Evolutionary conservation across 2,888 invertebrate genomes (phyloP).

Genomic region (Campaea margaritaria): DNA sequence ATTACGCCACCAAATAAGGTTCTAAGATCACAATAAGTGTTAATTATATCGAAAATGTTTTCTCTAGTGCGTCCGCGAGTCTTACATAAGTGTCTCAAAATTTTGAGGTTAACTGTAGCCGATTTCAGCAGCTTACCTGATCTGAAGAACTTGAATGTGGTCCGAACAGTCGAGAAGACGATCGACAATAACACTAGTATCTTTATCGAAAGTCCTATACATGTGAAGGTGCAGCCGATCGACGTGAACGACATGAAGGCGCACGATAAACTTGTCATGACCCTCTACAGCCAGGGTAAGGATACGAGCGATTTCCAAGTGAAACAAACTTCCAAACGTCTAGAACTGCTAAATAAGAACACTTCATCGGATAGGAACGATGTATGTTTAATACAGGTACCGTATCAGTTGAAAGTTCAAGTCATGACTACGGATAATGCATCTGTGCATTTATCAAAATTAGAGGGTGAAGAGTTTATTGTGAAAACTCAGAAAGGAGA

Average conservation of each 20-base stretch:
- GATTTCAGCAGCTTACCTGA: slow-evolving; percentile 76
- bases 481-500: slow-evolving; percentile 77
- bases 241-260: slow-evolving; percentile 76
- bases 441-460: slow-evolving; percentile 70
- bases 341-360: slow-evolving; percentile 78
- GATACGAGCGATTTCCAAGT: slow-evolving; percentile 78
- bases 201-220: slow-evolving; percentile 81
- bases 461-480: slow-evolving; percentile 77
- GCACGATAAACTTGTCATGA: slow-evolving; percentile 78
- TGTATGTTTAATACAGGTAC: slow-evolving; percentile 78
- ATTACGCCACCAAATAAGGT: slow-evolving; percentile 56
- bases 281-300: slow-evolving; percentile 76
- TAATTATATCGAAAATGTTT: slow-evolving; percentile 64
- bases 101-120: slow-evolving; percentile 81
- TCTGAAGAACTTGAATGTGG: slow-evolving; percentile 74
- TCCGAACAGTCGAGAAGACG: slow-evolving; percentile 80
- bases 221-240: slow-evolving; percentile 79
- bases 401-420: slow-evolving; percentile 78
- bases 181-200: slow-evolving; percentile 78
- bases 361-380: slow-evolving; percentile 72
- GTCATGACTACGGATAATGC: slow-evolving; percentile 76
- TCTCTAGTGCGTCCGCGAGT: slow-evolving; percentile 67
- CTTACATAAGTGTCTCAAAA: slow-evolving; percentile 78
- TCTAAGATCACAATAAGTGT: slow-evolving; percentile 36
- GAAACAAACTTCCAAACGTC: slow-evolving; percentile 77